Base-by-base conservation (phyloP, 2,888 invertebrate genomes). In the Ormyrus labotus region DNA sequence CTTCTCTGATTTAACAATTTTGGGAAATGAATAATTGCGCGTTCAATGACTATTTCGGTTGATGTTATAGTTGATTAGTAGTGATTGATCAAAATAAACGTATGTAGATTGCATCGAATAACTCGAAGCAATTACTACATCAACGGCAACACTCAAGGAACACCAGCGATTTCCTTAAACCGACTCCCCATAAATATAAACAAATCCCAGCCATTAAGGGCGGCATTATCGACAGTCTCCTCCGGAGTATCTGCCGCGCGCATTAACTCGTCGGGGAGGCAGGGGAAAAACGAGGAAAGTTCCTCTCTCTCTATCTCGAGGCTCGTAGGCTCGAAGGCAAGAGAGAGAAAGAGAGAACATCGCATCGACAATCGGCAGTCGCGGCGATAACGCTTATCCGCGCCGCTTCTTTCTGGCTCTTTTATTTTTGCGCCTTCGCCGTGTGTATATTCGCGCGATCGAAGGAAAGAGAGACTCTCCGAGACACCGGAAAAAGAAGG, bases 181-280 rank as follows among this genome's bases (percentile, higher is more conserved):
- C 45, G 57, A 75, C 50, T 50, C 19, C 9, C 67, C 72, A 79
- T 82, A 82, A 79, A 82, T 82, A 79, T 61, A 79, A 82, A 80
- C 73, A 80, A 82, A 82, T 82, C 73, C 74, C 55, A 34, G 45
- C 70, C 65, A 77, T 82, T 72, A 82, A 73, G 55, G 53, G 9
- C 67, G 7, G 60, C 73, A 65, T 51, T 80, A 80, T 80, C 79
- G 58, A 58, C 58, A 55, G 34, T 55, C 13, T 11, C 8, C 48
- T 34, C 19, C 9, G 45, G 47, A 60, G 50, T 51, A 70, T 64
- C 65, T 51, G 47, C 9, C 11, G 48, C 55, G 48, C 55, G 60
- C 67, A 60, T 61, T 71, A 71, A 34, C 63, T 58, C 13, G 58
- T 10, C 6, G 19, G 34, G 50, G 11, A 47, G 58, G n/a, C 34